Conservation (phyloP, 2,113 vertebrate genomes). For the Lucifuga dentata region DNA sequence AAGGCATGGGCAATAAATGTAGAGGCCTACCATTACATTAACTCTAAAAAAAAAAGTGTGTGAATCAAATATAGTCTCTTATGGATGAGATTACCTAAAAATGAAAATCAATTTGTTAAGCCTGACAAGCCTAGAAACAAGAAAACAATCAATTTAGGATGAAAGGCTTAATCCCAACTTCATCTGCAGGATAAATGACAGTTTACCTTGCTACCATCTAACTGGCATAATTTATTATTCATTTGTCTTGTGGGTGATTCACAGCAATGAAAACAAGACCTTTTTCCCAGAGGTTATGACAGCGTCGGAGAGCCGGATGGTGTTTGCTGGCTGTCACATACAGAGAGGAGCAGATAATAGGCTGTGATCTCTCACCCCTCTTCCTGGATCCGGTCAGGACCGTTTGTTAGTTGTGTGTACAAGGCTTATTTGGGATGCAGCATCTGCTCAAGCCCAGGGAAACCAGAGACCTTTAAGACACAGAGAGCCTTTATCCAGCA, state of each 20-base stretch:
- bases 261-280: slow-evolving; percentile 16
- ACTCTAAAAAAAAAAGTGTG: slow-evolving; percentile 32
- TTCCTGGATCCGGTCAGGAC: slow-evolving; percentile 20
- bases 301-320: slow-evolving; percentile 22
- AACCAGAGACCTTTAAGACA: slow-evolving; percentile 66
- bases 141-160: not conserved
- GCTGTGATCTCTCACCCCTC: slow-evolving; percentile 51
- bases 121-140: not conserved
- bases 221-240: not conserved
- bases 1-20: slow-evolving; percentile 39
- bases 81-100: slow-evolving; percentile 19
- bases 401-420: slow-evolving; percentile 67
- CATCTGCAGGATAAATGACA: slow-evolving; percentile 3
- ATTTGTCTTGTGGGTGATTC: slow-evolving; percentile 32
- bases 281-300: slow-evolving; percentile 45
- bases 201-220: slow-evolving; percentile 6
- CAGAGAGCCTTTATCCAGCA: slow-evolving; percentile 61
- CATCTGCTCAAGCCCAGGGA: slow-evolving; percentile 53
- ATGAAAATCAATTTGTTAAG: slow-evolving; percentile 35
- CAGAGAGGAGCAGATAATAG: slow-evolving; percentile 37
- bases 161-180: slow-evolving; percentile 6
- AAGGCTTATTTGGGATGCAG: slow-evolving; percentile 71
- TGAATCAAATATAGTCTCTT: slow-evolving; percentile 31
- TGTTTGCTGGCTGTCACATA: slow-evolving; percentile 67
- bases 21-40: slow-evolving; percentile 33